Conservation (phyloP, 2,113 vertebrate species). For the Vireo altiloquus region DNA sequence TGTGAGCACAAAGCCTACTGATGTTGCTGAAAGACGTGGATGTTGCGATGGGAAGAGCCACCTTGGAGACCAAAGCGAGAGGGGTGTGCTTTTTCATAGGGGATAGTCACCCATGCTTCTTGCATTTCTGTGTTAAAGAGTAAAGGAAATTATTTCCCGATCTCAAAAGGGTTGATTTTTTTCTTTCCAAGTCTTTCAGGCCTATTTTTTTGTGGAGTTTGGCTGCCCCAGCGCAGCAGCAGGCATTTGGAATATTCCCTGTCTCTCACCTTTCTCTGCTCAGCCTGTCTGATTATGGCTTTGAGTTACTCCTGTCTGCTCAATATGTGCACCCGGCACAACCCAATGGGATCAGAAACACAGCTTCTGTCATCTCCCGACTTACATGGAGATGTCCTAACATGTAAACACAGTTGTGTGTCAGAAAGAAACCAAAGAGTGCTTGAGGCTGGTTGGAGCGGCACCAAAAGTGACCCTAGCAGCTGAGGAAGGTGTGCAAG, state of each 20-base stretch:
- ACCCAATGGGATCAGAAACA: background rate
- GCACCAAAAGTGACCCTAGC: background rate
- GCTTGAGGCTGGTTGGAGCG: background rate
- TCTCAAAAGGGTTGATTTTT: background rate
- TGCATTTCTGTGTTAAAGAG: background rate
- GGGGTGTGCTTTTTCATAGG: background rate
- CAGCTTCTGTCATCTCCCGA: background rate
- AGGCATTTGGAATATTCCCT: conserved; percentile 3
- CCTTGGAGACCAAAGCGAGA: background rate
- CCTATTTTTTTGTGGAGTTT: background rate
- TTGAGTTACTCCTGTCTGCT: conserved; percentile 19
- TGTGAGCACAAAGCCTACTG: background rate
- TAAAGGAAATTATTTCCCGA: background rate
- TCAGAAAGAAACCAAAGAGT: background rate
- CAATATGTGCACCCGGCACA: rapidly evolving
- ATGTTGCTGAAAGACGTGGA: background rate
- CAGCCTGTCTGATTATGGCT: background rate
- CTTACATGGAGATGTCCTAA: background rate
- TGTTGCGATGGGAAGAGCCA: background rate
- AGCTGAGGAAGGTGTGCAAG: background rate
- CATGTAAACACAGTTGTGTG: background rate
- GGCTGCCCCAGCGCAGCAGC: background rate
- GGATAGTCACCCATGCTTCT: background rate
- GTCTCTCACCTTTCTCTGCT: conserved; percentile 18
- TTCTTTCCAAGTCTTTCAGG: background rate